Evolutionary conservation across 2,797 vertebrate genomes (phyloP).

Genomic region (Salarias fasciatus): DNA sequence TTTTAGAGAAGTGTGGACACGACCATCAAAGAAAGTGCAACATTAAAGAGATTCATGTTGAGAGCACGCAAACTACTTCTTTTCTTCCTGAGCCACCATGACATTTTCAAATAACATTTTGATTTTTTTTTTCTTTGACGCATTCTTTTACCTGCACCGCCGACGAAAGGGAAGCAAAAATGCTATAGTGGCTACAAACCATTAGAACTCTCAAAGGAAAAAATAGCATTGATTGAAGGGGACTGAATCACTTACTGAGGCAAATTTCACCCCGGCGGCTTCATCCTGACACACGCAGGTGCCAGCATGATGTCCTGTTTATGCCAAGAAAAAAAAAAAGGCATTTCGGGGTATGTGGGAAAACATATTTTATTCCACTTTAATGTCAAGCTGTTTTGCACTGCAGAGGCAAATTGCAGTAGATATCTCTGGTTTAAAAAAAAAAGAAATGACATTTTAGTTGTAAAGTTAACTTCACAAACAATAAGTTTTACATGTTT

Average conservation of each 20-base stretch:
- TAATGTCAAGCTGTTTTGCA: conserved; percentile 32
- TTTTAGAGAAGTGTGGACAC: conserved; percentile 26
- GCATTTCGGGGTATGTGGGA: conserved; percentile 59
- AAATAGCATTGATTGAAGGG: conserved; percentile 65
- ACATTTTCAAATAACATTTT: conserved; percentile 56
- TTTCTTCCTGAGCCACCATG: conserved; percentile 32
- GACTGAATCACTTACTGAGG: conserved; percentile 59
- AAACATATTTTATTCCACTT: conserved; percentile 68
- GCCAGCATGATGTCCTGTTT: conserved; percentile 55
- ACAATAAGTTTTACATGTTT: conserved; percentile 13
- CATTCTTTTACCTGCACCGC: conserved; percentile 36
- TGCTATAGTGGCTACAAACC: conserved; percentile 26
- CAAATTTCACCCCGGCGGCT: conserved; percentile 58
- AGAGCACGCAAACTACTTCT: conserved; percentile 27
- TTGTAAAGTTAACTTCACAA: background rate
- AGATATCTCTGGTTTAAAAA: conserved; percentile 6
- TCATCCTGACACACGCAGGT: conserved; percentile 44
- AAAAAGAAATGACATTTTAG: conserved; percentile 16
- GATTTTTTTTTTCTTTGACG: conserved; percentile 47
- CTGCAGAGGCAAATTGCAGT: conserved; percentile 10
- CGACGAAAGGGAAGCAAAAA: conserved; percentile 38
- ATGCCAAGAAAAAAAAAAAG: conserved; percentile 63
- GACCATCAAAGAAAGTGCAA: conserved; percentile 47
- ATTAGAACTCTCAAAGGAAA: conserved; percentile 60
- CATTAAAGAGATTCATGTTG: conserved; percentile 35